phyloP scores from a whole-genome alignment of 2,888 invertebrate genomes.

The Rotaria sp. region DNA sequence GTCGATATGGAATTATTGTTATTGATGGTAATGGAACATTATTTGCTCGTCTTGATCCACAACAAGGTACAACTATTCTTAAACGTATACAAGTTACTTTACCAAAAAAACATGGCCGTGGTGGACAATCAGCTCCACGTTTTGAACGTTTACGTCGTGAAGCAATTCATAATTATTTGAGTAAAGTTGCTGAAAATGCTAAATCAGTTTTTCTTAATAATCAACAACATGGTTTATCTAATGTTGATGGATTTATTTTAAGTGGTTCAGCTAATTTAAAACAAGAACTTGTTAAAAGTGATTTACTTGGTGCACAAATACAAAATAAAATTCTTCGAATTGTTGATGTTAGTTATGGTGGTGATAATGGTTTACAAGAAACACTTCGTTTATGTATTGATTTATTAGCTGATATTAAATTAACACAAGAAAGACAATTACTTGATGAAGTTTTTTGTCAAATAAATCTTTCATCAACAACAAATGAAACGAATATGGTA shows the following conservation, averaged over 20 bases:
- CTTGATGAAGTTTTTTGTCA: slow-evolving; percentile 64
- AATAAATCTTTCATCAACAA: slow-evolving; percentile 55
- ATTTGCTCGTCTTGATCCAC: slow-evolving; percentile 70
- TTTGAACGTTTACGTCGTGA: slow-evolving; percentile 40
- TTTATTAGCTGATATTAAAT: slow-evolving; percentile 48
- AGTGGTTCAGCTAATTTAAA: slow-evolving; percentile 41
- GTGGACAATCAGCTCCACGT: slow-evolving; percentile 41
- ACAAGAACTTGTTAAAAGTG: slow-evolving; percentile 36
- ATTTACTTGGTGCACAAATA: slow-evolving; percentile 36
- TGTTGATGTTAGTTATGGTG: slow-evolving; percentile 29
- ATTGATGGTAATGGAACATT: slow-evolving; percentile 99
- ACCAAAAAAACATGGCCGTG: slow-evolving; percentile 88
- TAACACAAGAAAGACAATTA: slow-evolving; percentile 39
- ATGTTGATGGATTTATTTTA: slow-evolving; percentile 40
- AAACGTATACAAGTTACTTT: slow-evolving; percentile 95
- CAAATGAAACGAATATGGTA: not conserved
- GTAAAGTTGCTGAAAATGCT: slow-evolving; percentile 40
- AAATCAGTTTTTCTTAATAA: slow-evolving; percentile 25
- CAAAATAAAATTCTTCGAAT: slow-evolving; percentile 3
- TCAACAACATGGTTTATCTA: slow-evolving; percentile 31
- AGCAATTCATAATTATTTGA: slow-evolving; percentile 40
- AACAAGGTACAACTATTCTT: slow-evolving; percentile 85
- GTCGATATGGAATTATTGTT: slow-evolving; percentile 99
- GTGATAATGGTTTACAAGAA: slow-evolving; percentile 33
- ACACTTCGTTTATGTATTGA: slow-evolving; percentile 27